These are phyloP conservation scores for Coelopa frigida DNA, from an alignment of 1,140 invertebrate genomes.

Conservation along the genomic window DNA sequence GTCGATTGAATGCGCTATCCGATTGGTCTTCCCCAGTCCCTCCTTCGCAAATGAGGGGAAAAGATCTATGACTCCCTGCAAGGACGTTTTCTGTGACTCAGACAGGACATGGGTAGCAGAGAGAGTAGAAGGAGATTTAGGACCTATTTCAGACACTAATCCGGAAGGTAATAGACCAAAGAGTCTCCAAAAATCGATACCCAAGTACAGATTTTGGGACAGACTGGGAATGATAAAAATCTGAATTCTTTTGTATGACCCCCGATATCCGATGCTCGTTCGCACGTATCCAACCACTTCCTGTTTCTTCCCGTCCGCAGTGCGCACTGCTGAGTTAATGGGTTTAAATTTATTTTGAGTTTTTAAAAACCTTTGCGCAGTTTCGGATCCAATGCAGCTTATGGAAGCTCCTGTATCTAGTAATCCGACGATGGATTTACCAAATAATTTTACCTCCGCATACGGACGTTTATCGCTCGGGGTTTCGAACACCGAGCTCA, in stretches of 20 bases:
- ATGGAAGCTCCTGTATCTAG: slow-evolving; percentile 13
- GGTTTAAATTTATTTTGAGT: background rate
- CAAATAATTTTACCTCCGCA: background rate
- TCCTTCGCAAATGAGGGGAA: slow-evolving; percentile 6
- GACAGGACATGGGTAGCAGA: background rate
- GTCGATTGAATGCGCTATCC: background rate
- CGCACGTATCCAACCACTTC: background rate
- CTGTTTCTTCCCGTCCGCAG: slow-evolving; percentile 10
- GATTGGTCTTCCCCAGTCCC: background rate
- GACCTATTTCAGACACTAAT: background rate
- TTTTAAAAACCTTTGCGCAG: background rate
- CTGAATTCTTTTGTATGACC: slow-evolving; percentile 1
- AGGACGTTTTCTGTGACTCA: background rate
- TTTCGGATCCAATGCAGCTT: slow-evolving; percentile 9
- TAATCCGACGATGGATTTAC: background rate
- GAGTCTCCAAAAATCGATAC: slow-evolving; percentile 14
- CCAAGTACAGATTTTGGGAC: slow-evolving; percentile 9
- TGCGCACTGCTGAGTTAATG: background rate
- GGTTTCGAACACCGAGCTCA: background rate
- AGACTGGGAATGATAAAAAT: slow-evolving; percentile 10
- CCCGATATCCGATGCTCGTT: slow-evolving; percentile 4
- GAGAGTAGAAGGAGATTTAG: background rate
- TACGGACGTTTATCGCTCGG: slow-evolving; percentile 12
- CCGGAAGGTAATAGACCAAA: slow-evolving; percentile 2
- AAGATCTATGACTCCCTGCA: background rate